phyloP scores from a whole-genome alignment of 2,888 invertebrate species.

The Micoletzkya japonica region DNA sequence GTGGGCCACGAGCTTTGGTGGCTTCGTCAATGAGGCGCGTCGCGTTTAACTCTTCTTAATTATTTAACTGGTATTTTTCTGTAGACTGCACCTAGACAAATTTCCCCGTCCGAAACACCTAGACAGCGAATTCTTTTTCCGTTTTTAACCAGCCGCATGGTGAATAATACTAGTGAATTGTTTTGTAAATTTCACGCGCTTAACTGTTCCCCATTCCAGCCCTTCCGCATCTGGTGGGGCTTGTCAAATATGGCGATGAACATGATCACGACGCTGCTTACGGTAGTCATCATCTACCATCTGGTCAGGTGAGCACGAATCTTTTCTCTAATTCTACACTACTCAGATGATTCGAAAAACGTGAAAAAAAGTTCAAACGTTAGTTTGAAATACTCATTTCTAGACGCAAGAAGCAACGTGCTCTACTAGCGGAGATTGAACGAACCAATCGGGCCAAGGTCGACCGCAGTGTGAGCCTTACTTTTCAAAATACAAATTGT shows the following conservation, averaged over 20 bases:
- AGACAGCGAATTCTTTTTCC: no score
- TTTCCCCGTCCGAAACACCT: neutral
- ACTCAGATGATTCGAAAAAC: neutral
- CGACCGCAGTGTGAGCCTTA: conserved; percentile 35
- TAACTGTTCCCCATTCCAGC: conserved; percentile 27
- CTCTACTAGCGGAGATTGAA: conserved; percentile 29
- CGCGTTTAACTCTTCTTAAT: conserved; percentile 10
- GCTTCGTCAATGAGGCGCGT: conserved; percentile 34
- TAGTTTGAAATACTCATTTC: neutral
- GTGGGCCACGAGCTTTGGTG: conserved; percentile 33
- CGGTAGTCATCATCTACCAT: conserved; percentile 33
- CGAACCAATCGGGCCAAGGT: conserved; percentile 32
- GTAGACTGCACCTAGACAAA: no score
- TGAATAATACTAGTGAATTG: neutral
- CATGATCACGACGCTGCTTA: conserved; percentile 31
- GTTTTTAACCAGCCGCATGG: no score
- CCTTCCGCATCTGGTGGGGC: conserved; percentile 36
- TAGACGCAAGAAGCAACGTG: conserved; percentile 12
- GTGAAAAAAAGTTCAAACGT: conserved; percentile 2
- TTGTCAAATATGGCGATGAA: conserved; percentile 39
- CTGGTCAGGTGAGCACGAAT: conserved; percentile 10
- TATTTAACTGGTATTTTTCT: neutral
- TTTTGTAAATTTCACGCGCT: neutral
- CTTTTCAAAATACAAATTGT: neutral
- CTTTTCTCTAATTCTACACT: neutral